phyloP scores from a whole-genome alignment of 2,797 vertebrate species.

The Anguilla marmorata region DNA sequence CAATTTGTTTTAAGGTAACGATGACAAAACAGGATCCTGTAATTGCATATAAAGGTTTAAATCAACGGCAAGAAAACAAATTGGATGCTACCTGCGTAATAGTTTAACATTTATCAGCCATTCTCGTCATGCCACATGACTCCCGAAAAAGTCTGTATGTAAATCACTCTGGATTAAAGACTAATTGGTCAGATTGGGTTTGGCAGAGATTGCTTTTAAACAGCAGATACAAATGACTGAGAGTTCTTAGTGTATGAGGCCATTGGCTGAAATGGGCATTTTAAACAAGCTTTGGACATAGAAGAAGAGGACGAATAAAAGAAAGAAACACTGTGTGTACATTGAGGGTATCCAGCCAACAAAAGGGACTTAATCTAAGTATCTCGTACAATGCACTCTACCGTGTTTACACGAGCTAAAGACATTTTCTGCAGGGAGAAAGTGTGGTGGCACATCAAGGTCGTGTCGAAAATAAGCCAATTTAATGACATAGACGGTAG shows the following conservation, averaged over 20 bases:
- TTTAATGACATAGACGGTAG: conserved; percentile 36
- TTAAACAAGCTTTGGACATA: conserved; percentile 9
- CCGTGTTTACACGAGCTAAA: conserved; percentile 72
- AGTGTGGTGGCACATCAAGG: conserved; percentile 40
- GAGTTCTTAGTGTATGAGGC: not conserved
- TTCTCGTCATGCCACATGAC: not conserved
- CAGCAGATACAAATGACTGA: conserved; percentile 9
- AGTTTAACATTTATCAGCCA: not conserved
- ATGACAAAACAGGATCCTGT: not conserved
- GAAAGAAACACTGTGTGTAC: conserved; percentile 67
- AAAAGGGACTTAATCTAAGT: conserved; percentile 74
- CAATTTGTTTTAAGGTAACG: not conserved
- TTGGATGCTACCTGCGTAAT: not conserved
- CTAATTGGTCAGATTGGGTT: not conserved
- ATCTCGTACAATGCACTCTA: conserved; percentile 71
- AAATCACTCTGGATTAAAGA: not conserved
- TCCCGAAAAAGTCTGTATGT: not conserved
- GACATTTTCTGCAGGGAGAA: conserved; percentile 51
- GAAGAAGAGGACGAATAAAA: not conserved
- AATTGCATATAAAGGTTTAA: not conserved
- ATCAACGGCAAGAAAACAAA: not conserved
- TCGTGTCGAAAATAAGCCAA: conserved; percentile 48
- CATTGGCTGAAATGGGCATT: not conserved
- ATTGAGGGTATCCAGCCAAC: conserved; percentile 61
- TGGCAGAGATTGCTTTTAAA: conserved; percentile 1